phyloP scores from a whole-genome alignment of 1,140 invertebrate genomes.

The Psix sp. region DNA sequence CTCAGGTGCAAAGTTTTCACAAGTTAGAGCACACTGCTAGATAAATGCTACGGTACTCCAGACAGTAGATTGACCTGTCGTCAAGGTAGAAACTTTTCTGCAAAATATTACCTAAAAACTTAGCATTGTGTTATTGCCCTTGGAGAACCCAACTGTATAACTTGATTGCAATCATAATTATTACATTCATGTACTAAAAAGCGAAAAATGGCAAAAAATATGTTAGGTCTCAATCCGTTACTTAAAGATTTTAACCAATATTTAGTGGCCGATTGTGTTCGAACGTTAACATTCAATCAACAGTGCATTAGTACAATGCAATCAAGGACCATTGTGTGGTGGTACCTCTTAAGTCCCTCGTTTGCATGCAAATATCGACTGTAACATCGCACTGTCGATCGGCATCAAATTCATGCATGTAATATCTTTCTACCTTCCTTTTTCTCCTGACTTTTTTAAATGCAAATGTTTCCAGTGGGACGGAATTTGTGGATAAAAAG shows the following conservation, averaged over 20 bases:
- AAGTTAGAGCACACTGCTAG: slow-evolving; percentile 36
- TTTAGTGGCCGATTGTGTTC: slow-evolving; percentile 33
- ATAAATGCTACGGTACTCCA: slow-evolving; percentile 10
- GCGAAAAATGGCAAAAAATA: no score
- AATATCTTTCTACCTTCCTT: slow-evolving; percentile 29
- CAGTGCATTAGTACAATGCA: slow-evolving; percentile 63
- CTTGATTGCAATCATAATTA: no score
- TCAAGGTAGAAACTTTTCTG: slow-evolving; percentile 36
- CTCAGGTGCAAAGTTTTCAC: slow-evolving; percentile 30
- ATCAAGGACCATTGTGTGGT: slow-evolving; percentile 64
- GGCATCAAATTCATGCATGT: slow-evolving; percentile 25
- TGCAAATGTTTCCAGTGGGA: slow-evolving; percentile 13
- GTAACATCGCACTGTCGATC: slow-evolving; percentile 34
- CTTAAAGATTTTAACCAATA: slow-evolving; percentile 41
- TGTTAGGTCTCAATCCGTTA: no score
- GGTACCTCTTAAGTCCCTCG: slow-evolving; percentile 57
- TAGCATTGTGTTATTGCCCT: slow-evolving; percentile 24
- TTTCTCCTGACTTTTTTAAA: slow-evolving; percentile 32
- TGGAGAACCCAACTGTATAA: slow-evolving; percentile 17
- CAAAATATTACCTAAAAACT: slow-evolving; percentile 32
- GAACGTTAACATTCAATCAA: slow-evolving; percentile 61
- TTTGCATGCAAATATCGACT: slow-evolving; percentile 65
- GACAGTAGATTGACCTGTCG: slow-evolving; percentile 41
- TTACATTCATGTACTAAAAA: no score
- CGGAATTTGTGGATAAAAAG: no score